A percentile compares a stretch with the other conserved stretches of the same genome.
phyloP scores from a whole-genome alignment of 2,113 vertebrate species.

The Gambusia affinis region DNA sequence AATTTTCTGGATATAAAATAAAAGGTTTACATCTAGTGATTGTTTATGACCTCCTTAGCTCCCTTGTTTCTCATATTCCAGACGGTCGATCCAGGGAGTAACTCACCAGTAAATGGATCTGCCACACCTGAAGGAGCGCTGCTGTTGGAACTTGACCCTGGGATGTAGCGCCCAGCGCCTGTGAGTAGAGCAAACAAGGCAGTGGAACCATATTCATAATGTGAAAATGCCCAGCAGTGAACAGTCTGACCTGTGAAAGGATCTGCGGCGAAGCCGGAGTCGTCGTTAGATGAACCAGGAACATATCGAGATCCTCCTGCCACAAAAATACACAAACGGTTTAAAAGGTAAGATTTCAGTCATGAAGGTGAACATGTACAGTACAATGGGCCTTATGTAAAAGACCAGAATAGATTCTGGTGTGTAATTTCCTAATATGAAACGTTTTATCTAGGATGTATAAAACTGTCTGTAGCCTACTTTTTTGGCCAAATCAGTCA shows the following conservation, averaged over 20 bases:
- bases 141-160: conserved; percentile 77
- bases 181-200: background rate
- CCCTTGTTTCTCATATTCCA: background rate
- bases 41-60: background rate
- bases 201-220: background rate
- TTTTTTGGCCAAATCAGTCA: too few relatives aligned
- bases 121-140: conserved; percentile 63
- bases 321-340: background rate
- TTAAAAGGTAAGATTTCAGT: background rate
- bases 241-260: conserved; percentile 79
- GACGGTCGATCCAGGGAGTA: background rate
- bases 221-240: background rate
- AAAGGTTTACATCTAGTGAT: too few relatives aligned
- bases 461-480: too few relatives aligned
- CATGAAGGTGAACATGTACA: background rate
- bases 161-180: conserved; percentile 94
- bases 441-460: background rate
- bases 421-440: background rate
- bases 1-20: too few relatives aligned
- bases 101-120: conserved; percentile 90
- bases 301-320: conserved; percentile 81
- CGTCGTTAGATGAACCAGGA: conserved; percentile 64
- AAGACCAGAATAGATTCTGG: background rate
- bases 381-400: background rate
- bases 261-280: conserved; percentile 68